Percentiles rank a stretch among this genome's conserved stretches.
Evolutionary conservation across 2,113 vertebrate genomes (phyloP).

Genomic region (Panthera tigris): DNA sequence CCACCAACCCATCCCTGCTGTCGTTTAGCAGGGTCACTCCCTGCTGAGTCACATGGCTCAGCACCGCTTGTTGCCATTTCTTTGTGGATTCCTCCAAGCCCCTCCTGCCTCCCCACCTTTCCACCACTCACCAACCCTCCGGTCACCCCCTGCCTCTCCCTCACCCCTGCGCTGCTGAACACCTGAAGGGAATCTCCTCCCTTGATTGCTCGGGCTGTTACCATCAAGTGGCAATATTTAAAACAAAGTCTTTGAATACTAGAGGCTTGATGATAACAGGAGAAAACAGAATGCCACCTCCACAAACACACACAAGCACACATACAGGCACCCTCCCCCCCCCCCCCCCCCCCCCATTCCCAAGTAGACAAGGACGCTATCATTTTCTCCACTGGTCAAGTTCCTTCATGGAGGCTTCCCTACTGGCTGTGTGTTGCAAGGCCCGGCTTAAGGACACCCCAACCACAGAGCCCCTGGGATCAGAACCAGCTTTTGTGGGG

Average conservation of each 20-base stretch:
- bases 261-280: neutral
- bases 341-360: no score
- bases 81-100: neutral
- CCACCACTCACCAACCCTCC: accelerated
- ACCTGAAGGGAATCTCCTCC: accelerated
- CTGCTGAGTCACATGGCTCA: neutral
- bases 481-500: neutral
- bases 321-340: no score
- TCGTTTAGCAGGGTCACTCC: neutral
- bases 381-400: no score
- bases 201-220: neutral
- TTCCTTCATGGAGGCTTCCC: no score
- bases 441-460: neutral
- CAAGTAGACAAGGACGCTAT: neutral
- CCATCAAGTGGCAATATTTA: neutral
- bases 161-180: no score
- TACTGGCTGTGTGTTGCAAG: no score
- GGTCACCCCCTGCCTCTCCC: accelerated
- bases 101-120: no score
- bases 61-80: accelerated
- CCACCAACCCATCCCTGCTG: accelerated
- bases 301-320: neutral
- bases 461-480: accelerated
- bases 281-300: neutral
- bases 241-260: neutral